These are phyloP conservation scores for Melolontha melolontha DNA, from an alignment of 2,888 invertebrate genomes.

Conservation along the genomic window DNA sequence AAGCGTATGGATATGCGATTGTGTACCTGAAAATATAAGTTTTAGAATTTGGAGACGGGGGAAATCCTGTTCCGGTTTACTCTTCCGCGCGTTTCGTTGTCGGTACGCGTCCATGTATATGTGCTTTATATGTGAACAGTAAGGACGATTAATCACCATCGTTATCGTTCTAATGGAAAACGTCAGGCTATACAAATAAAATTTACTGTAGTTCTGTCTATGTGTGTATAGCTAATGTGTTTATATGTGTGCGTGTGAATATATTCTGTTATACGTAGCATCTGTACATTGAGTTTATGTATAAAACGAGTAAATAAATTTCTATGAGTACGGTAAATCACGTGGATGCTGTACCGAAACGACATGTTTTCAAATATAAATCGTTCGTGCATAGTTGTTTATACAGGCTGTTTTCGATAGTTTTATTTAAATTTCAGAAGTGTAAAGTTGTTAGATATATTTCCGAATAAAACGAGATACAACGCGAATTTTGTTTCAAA, in stretches of 20 bases:
- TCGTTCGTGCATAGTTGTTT: too few species aligned
- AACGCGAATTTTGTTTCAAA: too few species aligned
- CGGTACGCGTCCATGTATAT: neutral
- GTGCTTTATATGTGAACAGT: constrained; percentile 5
- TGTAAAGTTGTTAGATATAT: too few species aligned
- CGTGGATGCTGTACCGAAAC: constrained; percentile 8
- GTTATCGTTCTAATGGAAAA: constrained; percentile 37
- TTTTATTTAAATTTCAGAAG: too few species aligned
- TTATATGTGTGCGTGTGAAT: neutral
- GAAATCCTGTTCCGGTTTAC: neutral
- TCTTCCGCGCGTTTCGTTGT: constrained; percentile 5
- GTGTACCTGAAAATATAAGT: constrained; percentile 7
- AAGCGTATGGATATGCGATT: neutral
- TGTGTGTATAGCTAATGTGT: neutral
- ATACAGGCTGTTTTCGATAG: too few species aligned
- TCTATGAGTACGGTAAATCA: constrained; percentile 29
- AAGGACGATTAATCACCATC: constrained; percentile 37
- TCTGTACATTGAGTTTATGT: neutral
- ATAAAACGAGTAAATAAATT: constrained; percentile 20
- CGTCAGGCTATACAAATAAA: constrained; percentile 27
- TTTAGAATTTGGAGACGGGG: constrained; percentile 6
- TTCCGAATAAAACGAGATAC: too few species aligned
- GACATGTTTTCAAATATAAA: too few species aligned
- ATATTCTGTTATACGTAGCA: neutral
- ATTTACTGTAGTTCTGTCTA: constrained; percentile 25